These are phyloP conservation scores for Hecatera dysodea DNA, from an alignment of 2,888 invertebrate genomes.

Conservation along the genomic window DNA sequence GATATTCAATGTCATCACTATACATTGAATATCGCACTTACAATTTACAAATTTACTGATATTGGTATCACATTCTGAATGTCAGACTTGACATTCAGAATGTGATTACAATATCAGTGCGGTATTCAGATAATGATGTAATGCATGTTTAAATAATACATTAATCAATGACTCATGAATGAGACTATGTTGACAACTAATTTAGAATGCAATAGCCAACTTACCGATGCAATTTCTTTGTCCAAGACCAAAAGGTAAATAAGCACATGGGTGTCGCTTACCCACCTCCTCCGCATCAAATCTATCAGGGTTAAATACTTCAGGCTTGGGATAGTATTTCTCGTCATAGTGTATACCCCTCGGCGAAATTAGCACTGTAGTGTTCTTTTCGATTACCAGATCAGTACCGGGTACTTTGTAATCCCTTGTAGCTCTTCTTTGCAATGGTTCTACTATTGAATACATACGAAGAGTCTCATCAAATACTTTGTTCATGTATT, in stretches of 20 bases:
- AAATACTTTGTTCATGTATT: slow-evolving; percentile 80
- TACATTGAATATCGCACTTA: too few species aligned
- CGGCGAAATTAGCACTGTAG: slow-evolving; percentile 74
- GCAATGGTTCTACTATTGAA: slow-evolving; percentile 81
- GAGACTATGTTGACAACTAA: not conserved
- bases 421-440: slow-evolving; percentile 74
- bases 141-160: too few species aligned
- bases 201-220: slow-evolving; percentile 41
- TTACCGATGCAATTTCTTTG: slow-evolving; percentile 85
- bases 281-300: slow-evolving; percentile 77
- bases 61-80: too few species aligned
- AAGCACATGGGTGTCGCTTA: slow-evolving; percentile 77
- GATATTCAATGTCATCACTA: too few species aligned
- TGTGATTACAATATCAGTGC: too few species aligned
- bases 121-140: too few species aligned
- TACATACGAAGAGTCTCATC: slow-evolving; percentile 83
- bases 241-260: slow-evolving; percentile 83
- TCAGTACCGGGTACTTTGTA: slow-evolving; percentile 80
- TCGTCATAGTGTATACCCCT: slow-evolving; percentile 83
- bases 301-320: slow-evolving; percentile 85
- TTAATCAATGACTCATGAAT: not conserved
- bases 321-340: slow-evolving; percentile 82
- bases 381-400: slow-evolving; percentile 76
- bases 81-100: too few species aligned
- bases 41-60: too few species aligned